These are phyloP conservation scores for Trichopoda pennipes DNA, from an alignment of 2,888 invertebrate species.

Conservation along the genomic window DNA sequence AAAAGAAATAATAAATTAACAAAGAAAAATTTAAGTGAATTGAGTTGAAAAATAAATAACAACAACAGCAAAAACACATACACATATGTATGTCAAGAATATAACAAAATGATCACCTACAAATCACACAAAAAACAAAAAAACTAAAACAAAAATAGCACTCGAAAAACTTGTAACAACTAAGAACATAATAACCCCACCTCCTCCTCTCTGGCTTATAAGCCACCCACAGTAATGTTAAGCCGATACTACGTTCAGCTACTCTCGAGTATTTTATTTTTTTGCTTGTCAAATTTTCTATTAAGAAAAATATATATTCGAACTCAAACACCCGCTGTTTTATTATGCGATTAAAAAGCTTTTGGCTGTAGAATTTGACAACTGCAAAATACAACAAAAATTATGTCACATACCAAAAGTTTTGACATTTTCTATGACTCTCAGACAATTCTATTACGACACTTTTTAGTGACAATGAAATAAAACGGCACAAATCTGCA, in stretches of 20 bases:
- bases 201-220: background rate
- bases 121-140: conserved; percentile 27
- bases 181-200: background rate
- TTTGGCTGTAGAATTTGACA: conserved; percentile 42
- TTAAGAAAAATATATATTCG: conserved; percentile 4
- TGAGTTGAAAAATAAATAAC: conserved; percentile 18
- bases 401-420: conserved; percentile 61
- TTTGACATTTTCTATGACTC: conserved; percentile 54
- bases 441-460: conserved; percentile 60
- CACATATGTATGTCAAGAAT: conserved; percentile 38
- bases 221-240: background rate
- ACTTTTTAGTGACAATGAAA: conserved; percentile 46
- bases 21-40: background rate
- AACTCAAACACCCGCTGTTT: conserved; percentile 52
- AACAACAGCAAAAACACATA: background rate
- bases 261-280: conserved; percentile 21
- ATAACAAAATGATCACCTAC: conserved; percentile 48
- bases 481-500: conserved; percentile 3
- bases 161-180: conserved; percentile 6
- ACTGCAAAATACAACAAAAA: conserved; percentile 53
- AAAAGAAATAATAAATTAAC: background rate
- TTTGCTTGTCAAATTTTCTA: background rate
- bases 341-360: conserved; percentile 17
- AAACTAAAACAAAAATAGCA: no score
- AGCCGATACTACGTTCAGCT: conserved; percentile 10